These are phyloP conservation scores for Tragelaphus buxtoni DNA, from an alignment of 2,113 vertebrate species.

Conservation along the genomic window DNA sequence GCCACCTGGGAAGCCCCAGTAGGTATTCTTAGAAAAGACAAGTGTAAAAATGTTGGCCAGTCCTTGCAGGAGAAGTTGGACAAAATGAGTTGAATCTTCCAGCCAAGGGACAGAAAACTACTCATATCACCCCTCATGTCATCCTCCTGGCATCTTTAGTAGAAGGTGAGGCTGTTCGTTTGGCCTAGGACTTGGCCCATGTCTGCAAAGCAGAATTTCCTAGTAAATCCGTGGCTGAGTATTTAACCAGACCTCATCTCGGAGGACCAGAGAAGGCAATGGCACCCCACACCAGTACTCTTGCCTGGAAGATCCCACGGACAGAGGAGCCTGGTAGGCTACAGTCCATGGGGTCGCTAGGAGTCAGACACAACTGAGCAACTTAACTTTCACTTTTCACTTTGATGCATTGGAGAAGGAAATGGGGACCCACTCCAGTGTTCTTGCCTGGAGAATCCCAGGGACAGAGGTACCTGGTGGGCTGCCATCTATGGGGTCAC, in stretches of 20 bases:
- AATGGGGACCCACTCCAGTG: too few relatives aligned
- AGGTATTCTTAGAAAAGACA: neutral
- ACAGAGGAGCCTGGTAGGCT: too few relatives aligned
- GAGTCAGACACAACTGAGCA: too few relatives aligned
- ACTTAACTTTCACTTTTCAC: too few relatives aligned
- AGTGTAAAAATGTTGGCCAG: neutral
- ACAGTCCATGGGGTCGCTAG: too few relatives aligned
- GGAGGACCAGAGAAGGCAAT: slow-evolving; percentile 79
- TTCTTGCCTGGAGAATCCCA: too few relatives aligned
- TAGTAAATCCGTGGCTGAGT: slow-evolving; percentile 95
- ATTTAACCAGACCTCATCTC: slow-evolving; percentile 92
- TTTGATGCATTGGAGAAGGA: too few relatives aligned
- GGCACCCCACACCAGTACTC: too few relatives aligned
- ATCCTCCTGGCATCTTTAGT: neutral
- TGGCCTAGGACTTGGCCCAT: slow-evolving; percentile 96
- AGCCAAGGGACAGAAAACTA: neutral
- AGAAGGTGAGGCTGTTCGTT: slow-evolving; percentile 94
- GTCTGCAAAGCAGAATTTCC: slow-evolving; percentile 98
- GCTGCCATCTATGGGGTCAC: too few relatives aligned
- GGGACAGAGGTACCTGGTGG: too few relatives aligned
- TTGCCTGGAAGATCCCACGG: too few relatives aligned
- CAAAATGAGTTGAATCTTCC: neutral
- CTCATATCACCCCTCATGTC: neutral
- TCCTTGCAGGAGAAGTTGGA: neutral
- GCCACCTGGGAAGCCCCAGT: neutral